A percentile compares a stretch with the other conserved stretches of the same genome.
Evolutionary conservation across 2,888 invertebrate genomes (phyloP).

Genomic region (Phyllotreta cruciferae): DNA sequence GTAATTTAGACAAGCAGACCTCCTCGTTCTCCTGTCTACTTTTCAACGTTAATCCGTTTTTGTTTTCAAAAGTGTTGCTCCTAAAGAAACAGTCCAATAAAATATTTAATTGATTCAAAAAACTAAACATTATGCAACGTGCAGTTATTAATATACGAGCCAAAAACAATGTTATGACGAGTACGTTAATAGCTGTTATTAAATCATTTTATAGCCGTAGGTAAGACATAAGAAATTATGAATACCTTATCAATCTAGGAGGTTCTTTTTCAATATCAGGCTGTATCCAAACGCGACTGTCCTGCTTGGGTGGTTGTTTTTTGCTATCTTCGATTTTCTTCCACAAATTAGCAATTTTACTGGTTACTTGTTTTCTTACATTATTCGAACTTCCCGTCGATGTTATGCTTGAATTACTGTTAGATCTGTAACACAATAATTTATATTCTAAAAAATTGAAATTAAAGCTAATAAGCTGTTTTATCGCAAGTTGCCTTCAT

Average conservation of each 20-base stretch:
- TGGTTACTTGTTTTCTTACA: conserved; percentile 70
- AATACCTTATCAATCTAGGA: conserved; percentile 59
- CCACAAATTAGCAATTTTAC: conserved; percentile 83
- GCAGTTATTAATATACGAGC: too few relatives aligned
- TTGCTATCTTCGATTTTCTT: conserved; percentile 77
- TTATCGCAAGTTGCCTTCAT: too few relatives aligned
- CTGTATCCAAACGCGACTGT: conserved; percentile 56
- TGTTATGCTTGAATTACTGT: conserved; percentile 65
- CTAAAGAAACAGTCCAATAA: conserved; percentile 46
- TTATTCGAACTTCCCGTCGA: conserved; percentile 59
- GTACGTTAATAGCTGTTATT: too few relatives aligned
- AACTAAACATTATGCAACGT: too few relatives aligned
- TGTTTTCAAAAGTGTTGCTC: conserved; percentile 72
- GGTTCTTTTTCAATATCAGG: conserved; percentile 54
- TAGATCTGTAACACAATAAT: conserved; percentile 56
- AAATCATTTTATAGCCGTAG: conserved; percentile 34
- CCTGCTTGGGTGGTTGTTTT: conserved; percentile 63
- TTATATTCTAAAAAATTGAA: too few relatives aligned
- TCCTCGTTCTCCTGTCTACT: conserved; percentile 46
- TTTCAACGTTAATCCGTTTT: conserved; percentile 48
- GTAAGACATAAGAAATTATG: not conserved
- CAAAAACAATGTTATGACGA: too few relatives aligned
- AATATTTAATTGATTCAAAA: conserved; percentile 2
- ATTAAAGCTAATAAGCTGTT: too few relatives aligned
- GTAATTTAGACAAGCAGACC: conserved; percentile 61